Evolutionary conservation across 1,140 invertebrate genomes (phyloP), one percentile per base, ranked within the genome.

Genomic region (Nautilus pompilius): DNA sequence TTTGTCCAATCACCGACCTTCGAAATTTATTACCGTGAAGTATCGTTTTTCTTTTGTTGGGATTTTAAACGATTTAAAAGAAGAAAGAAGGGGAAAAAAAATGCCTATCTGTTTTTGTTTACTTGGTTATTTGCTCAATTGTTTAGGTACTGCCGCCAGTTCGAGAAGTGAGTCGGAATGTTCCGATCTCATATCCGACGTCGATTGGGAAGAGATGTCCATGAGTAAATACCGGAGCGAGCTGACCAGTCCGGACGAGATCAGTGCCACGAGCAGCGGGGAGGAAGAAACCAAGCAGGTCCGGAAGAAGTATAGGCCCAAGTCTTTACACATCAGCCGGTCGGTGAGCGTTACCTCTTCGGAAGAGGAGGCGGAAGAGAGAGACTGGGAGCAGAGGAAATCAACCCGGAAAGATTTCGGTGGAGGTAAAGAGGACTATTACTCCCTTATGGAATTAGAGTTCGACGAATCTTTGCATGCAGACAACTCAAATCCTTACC

Each of bases 341-440:
- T 76, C 74, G 5, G 67, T 72, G 33, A 79, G 77, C 61, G 71
- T 71, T 17, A 77, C 77, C 8, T 77, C 78, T 17, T 77, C 78
- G 2, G 75, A 78, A 54, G 78, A 80, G 33, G 75, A 80, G 13
- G 65, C 49, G 2, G 61, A 68, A 10, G 56, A 34, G 15, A 60
- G 63, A 32, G 32, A 61, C 26, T 54, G 15, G 13, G 54, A 36
- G 10, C 22, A 58, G 24, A 10, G 45, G 24, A 46, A 22, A 46
- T 17, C 45, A 46, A 22, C 45, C n/a, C n/a, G n/a, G n/a, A n/a
- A n/a, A n/a, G n/a, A n/a, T n/a, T n/a, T n/a, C n/a, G n/a, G n/a
- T n/a, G n/a, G n/a, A n/a, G n/a, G n/a, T n/a, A n/a, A n/a, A n/a
- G n/a, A n/a, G n/a, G n/a, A n/a, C n/a, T n/a, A n/a, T n/a, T n/a